phyloP scores from a whole-genome alignment of 2,888 invertebrate genomes.

The Gymnosoma rotundatum region DNA sequence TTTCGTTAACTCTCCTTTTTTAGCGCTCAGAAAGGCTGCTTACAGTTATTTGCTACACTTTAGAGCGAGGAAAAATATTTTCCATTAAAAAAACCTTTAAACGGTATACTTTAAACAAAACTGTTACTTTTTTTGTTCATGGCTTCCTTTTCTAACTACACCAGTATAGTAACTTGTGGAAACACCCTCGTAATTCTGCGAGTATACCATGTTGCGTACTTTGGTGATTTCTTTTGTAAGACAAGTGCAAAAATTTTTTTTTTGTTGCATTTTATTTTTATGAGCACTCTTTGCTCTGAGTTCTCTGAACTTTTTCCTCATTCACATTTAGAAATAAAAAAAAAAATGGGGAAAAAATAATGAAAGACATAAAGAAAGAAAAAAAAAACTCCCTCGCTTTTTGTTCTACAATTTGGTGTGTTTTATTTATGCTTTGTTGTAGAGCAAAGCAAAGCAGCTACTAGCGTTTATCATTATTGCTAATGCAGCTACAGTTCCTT shows the following conservation, averaged over 20 bases:
- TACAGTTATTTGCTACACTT: no score
- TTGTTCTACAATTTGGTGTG: conserved; percentile 45
- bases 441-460: conserved; percentile 17
- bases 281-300: conserved; percentile 37
- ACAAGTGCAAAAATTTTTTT: conserved; percentile 57
- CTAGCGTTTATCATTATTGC: conserved; percentile 24
- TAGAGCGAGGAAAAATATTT: no score
- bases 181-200: not conserved
- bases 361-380: not conserved
- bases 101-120: no score
- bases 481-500: conserved; percentile 22
- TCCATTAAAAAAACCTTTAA: no score
- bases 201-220: conserved; percentile 21
- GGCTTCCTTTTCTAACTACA: no score
- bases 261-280: conserved; percentile 17
- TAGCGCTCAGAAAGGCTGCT: no score
- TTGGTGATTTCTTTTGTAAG: conserved; percentile 27
- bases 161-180: not conserved
- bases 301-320: conserved; percentile 64
- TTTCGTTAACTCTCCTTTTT: no score
- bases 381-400: conserved; percentile 51
- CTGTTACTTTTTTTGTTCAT: no score
- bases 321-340: conserved; percentile 3
- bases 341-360: conserved; percentile 5
- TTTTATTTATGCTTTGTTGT: conserved; percentile 46